A percentile compares a stretch with the other conserved stretches of the same genome.
phyloP scores from a whole-genome alignment of 2,888 invertebrate species.

The Aethes cnicana region DNA sequence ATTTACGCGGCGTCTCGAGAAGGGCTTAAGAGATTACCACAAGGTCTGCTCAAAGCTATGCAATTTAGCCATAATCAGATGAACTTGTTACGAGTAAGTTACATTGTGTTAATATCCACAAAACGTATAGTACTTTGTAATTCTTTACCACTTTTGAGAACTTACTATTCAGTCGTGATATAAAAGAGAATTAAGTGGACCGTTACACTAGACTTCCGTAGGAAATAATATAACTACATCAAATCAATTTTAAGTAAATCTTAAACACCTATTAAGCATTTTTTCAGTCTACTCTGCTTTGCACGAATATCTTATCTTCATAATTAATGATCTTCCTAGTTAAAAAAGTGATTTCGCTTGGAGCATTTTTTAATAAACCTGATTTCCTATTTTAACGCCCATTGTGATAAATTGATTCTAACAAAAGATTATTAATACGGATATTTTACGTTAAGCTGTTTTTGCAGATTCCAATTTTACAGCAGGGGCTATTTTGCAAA shows the following conservation, averaged over 20 bases:
- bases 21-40: constrained; percentile 49
- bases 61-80: constrained; percentile 36
- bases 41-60: constrained; percentile 28
- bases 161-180: no score
- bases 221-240: no score
- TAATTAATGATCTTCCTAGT: constrained; percentile 24
- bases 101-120: background rate
- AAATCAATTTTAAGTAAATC: no score
- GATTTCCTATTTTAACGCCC: constrained; percentile 55
- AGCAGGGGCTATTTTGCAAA: constrained; percentile 4
- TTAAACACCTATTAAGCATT: background rate
- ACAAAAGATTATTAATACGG: constrained; percentile 53
- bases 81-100: background rate
- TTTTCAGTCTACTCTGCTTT: no score
- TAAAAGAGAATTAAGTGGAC: no score
- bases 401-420: constrained; percentile 55
- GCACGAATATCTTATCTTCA: background rate
- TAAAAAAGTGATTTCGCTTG: constrained; percentile 9
- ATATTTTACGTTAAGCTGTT: constrained; percentile 41
- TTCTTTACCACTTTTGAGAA: constrained; percentile 5
- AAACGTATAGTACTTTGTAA: constrained; percentile 6
- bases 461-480: constrained; percentile 20
- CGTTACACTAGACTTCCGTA: no score
- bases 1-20: constrained; percentile 54
- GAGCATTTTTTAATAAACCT: constrained; percentile 24